phyloP scores from a whole-genome alignment of 1,140 invertebrate genomes.

The Bombus vancouverensis region DNA sequence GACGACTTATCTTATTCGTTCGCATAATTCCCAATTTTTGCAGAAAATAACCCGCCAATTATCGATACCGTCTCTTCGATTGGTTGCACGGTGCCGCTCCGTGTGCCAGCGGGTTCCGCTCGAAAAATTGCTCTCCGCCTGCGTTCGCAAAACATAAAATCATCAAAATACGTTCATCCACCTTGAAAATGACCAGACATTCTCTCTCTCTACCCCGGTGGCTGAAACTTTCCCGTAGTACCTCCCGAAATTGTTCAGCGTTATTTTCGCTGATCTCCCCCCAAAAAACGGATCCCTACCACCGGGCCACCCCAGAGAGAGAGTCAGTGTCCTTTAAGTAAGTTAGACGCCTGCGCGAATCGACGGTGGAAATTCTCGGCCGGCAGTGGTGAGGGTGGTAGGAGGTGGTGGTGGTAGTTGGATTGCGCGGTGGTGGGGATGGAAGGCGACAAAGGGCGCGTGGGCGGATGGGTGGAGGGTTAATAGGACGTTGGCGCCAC shows the following conservation, averaged over 20 bases:
- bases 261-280: slow-evolving; percentile 54
- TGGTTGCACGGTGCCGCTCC: neutral
- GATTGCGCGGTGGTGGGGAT: slow-evolving; percentile 29
- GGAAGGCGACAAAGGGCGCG: slow-evolving; percentile 27
- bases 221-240: slow-evolving; percentile 37
- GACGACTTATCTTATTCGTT: slow-evolving; percentile 1
- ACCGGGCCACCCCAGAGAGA: slow-evolving; percentile 47
- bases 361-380: slow-evolving; percentile 65
- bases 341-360: slow-evolving; percentile 75
- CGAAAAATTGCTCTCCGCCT: slow-evolving; percentile 28
- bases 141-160: slow-evolving; percentile 24
- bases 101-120: neutral
- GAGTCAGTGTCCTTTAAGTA: slow-evolving; percentile 81
- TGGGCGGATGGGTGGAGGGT: slow-evolving; percentile 64
- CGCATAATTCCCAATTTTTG: slow-evolving; percentile 1
- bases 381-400: slow-evolving; percentile 57
- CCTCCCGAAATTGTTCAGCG: slow-evolving; percentile 55
- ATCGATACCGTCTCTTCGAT: slow-evolving; percentile 2
- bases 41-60: slow-evolving; percentile 26
- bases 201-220: slow-evolving; percentile 1
- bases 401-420: slow-evolving; percentile 43
- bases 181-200: slow-evolving; percentile 54
- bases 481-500: slow-evolving; percentile 80
- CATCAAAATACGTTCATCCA: slow-evolving; percentile 52
- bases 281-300: slow-evolving; percentile 27